Conservation (phyloP, 2,888 invertebrate species). For the Hydraecia micacea region DNA sequence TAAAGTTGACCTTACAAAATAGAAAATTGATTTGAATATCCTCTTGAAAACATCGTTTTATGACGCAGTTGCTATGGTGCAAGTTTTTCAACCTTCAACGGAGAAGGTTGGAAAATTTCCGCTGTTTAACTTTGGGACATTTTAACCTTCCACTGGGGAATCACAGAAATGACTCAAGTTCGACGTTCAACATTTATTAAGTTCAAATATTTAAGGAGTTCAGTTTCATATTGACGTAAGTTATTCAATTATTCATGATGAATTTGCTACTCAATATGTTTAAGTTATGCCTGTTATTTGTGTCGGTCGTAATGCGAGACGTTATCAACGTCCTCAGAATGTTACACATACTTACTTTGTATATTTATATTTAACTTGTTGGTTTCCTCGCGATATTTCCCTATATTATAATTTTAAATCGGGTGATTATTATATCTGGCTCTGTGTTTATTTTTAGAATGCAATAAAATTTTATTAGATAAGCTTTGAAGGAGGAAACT, state of each 20-base stretch:
- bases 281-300: conserved; percentile 52
- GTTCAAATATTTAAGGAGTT: conserved; percentile 31
- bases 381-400: conserved; percentile 52
- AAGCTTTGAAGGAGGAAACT: conserved; percentile 26
- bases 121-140: conserved; percentile 7
- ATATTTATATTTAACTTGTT: conserved; percentile 51
- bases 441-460: conserved; percentile 41
- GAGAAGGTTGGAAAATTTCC: conserved; percentile 20
- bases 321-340: conserved; percentile 55
- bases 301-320: conserved; percentile 50
- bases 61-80: background rate
- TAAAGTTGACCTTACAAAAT: conserved; percentile 7
- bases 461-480: conserved; percentile 14
- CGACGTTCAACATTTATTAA: background rate
- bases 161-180: conserved; percentile 21
- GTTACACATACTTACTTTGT: conserved; percentile 38
- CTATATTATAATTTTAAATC: conserved; percentile 43
- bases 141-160: conserved; percentile 28
- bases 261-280: conserved; percentile 35
- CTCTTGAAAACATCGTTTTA: background rate
- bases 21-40: conserved; percentile 1
- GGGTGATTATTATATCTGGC: conserved; percentile 28
- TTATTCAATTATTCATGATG: conserved; percentile 39
- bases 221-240: background rate
- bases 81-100: conserved; percentile 14